Evolutionary conservation across 2,888 invertebrate genomes (phyloP), one percentile per base, ranked within the genome.

Genomic region (Leptopilina myrica): DNA sequence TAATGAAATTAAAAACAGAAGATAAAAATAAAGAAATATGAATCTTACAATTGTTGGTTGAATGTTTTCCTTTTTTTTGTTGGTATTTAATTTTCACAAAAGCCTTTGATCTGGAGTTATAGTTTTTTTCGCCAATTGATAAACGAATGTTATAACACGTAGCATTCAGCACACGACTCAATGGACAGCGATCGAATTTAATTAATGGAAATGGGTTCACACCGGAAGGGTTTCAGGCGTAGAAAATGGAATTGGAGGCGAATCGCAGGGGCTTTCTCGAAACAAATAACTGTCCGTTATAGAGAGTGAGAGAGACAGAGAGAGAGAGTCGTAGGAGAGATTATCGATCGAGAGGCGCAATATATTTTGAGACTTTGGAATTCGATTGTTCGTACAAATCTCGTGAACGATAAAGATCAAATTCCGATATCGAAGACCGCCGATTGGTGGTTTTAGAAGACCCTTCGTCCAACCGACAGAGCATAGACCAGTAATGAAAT

Each of bases 361-460:
- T 87, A 86, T 87, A 87, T 83, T 82, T 67, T 73, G 81, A 82
- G 82, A 84, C 82, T 85, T 85, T 78, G 85, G 84, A 81, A 85
- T 86, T 85, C 85, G 85, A 84, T 85, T 77, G 82, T 79, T 78
- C 84, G 82, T 79, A 84, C 81, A 81, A 82, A 76, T 81, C 80
- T 79, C 81, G 77, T 80, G 83, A 65, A 81, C 85, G 85, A 85
- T 87, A 86, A 87, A 85, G 84, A 88, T 88, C 86, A 87, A 88
- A 89, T 89, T 88, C 86, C 88, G 85, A 88, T 88, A 88, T 87
- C 85, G 83, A 79, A 69, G 79, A 78, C 79, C 84, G 78, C 84
- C 84, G 84, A 87, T 88, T 85, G 86, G 85, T 84, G 85, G 84
- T 82, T 77, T 73, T 65, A 76, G 62, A 81, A 76, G 62, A 81